These are phyloP conservation scores for Coelopa frigida DNA, from an alignment of 1,140 invertebrate genomes.

Conservation along the genomic window DNA sequence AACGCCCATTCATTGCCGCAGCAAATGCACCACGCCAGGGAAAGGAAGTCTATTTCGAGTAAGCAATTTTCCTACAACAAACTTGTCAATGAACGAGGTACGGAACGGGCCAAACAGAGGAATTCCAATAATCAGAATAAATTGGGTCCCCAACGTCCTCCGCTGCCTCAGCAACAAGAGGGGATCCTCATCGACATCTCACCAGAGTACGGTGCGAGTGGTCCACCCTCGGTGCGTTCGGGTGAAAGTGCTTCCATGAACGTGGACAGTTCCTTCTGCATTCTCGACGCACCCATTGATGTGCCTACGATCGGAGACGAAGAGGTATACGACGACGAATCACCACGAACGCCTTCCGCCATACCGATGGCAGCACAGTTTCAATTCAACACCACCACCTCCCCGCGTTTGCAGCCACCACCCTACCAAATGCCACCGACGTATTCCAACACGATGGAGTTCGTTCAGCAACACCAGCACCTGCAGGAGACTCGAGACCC, in stretches of 20 bases:
- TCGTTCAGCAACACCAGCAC: slow-evolving; percentile 25
- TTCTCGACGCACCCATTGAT: slow-evolving; percentile 73
- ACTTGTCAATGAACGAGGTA: slow-evolving; percentile 57
- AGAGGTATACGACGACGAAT: slow-evolving; percentile 9
- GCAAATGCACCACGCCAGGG: slow-evolving; percentile 33
- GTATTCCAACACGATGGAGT: slow-evolving; percentile 46
- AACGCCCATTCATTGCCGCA: slow-evolving; percentile 3
- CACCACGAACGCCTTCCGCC: slow-evolving; percentile 28
- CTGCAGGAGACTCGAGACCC: slow-evolving; percentile 46
- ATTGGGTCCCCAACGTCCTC: slow-evolving; percentile 47
- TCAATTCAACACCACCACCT: slow-evolving; percentile 12
- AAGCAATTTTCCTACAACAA: slow-evolving; percentile 73
- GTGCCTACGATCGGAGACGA: slow-evolving; percentile 46
- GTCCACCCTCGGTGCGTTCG: background rate
- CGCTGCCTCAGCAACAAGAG: slow-evolving; percentile 48
- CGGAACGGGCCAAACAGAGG: no score
- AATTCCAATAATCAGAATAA: slow-evolving; percentile 23
- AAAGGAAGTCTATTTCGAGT: slow-evolving; percentile 49
- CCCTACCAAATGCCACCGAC: slow-evolving; percentile 48
- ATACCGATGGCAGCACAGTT: slow-evolving; percentile 20
- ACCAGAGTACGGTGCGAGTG: slow-evolving; percentile 45
- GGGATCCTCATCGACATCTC: slow-evolving; percentile 56
- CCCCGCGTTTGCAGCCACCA: slow-evolving; percentile 39
- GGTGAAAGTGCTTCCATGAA: slow-evolving; percentile 30
- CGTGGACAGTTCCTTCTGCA: slow-evolving; percentile 48